Evolutionary conservation across 53 echinoderm and acorn worm species (phyloP).

Genomic region (Temnopleurus reevesii): DNA sequence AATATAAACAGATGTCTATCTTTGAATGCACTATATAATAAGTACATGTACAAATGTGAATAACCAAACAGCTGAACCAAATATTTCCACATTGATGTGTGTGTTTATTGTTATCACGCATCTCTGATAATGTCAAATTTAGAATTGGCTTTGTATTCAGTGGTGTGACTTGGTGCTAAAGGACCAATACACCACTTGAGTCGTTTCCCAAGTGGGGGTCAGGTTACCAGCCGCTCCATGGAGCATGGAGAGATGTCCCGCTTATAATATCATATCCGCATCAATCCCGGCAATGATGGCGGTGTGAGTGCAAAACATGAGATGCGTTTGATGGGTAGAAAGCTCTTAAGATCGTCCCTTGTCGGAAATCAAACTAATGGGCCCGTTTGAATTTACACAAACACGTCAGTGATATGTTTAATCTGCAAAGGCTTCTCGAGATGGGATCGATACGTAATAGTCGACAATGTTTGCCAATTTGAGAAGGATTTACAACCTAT

Average conservation of each 20-base stretch:
- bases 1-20: too few species aligned
- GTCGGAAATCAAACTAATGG: constrained; percentile 35
- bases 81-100: too few species aligned
- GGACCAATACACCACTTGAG: constrained; percentile 26
- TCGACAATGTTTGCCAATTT: background rate
- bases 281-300: constrained; percentile 19
- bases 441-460: background rate
- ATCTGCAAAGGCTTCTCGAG: background rate
- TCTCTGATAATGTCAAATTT: too few species aligned
- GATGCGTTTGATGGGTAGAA: constrained; percentile 21
- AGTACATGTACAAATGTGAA: too few species aligned
- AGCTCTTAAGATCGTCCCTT: constrained; percentile 22
- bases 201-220: constrained; percentile 14
- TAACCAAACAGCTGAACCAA: too few species aligned
- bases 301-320: constrained; percentile 6
- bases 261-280: constrained; percentile 35
- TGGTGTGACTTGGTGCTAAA: constrained; percentile 34
- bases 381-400: constrained; percentile 23
- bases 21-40: too few species aligned
- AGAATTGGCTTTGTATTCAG: too few species aligned
- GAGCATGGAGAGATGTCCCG: constrained; percentile 4
- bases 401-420: constrained; percentile 15
- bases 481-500: background rate
- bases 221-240: background rate
- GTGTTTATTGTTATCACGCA: too few species aligned